phyloP scores from a whole-genome alignment of 2,888 invertebrate species.

The Chloroclysta siterata region DNA sequence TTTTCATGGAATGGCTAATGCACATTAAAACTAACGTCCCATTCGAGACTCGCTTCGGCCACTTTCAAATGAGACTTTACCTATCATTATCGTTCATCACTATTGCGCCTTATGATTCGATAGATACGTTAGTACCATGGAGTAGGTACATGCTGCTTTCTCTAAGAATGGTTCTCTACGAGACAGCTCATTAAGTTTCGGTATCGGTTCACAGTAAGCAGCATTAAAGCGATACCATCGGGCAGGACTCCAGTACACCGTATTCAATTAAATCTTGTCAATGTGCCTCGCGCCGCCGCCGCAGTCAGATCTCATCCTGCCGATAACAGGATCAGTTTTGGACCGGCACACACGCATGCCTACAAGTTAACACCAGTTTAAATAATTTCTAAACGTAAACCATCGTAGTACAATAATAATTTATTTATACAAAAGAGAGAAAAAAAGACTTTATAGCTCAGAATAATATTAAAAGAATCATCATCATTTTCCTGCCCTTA shows the following conservation, averaged over 20 bases:
- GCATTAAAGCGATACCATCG: slow-evolving; percentile 9
- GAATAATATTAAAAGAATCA: too few relatives aligned
- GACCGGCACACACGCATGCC: slow-evolving; percentile 7
- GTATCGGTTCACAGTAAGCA: neutral
- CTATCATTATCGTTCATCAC: too few relatives aligned
- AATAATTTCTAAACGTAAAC: too few relatives aligned
- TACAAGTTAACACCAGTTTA: neutral
- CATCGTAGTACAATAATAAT: too few relatives aligned
- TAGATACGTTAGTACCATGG: too few relatives aligned
- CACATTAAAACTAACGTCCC: neutral
- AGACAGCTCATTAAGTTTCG: neutral
- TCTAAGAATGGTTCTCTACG: neutral
- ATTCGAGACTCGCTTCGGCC: neutral
- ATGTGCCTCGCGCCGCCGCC: neutral
- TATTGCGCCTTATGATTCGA: too few relatives aligned
- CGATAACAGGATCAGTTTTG: slow-evolving; percentile 13
- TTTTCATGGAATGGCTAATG: too few relatives aligned
- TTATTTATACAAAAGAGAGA: too few relatives aligned
- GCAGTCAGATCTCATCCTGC: slow-evolving; percentile 5
- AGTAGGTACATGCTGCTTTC: too few relatives aligned
- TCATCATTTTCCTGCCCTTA: too few relatives aligned
- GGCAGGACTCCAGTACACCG: neutral
- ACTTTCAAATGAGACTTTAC: too few relatives aligned
- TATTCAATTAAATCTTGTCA: slow-evolving; percentile 3
- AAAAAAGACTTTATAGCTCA: too few relatives aligned